These are phyloP conservation scores for Psilopsiagon aurifrons DNA, from an alignment of 2,113 vertebrate genomes.

Conservation along the genomic window DNA sequence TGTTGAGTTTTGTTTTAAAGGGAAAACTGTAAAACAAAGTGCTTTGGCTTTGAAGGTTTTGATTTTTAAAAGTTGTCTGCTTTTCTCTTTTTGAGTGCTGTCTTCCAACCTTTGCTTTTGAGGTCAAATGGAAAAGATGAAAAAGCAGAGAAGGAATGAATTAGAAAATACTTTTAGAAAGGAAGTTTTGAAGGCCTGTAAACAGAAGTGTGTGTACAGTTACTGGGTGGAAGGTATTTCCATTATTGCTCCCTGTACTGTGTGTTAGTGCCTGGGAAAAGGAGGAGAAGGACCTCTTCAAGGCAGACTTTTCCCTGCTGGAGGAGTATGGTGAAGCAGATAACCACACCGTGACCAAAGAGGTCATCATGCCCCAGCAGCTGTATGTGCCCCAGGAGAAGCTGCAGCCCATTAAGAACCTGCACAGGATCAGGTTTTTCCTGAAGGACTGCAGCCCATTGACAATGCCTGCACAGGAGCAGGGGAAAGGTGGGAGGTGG, in stretches of 20 bases:
- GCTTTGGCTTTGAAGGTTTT: background rate
- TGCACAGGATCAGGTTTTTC: background rate
- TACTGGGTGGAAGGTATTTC: background rate
- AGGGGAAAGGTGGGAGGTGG: background rate
- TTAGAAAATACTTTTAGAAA: background rate
- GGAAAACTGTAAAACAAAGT: background rate
- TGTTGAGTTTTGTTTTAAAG: background rate
- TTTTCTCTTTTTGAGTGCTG: background rate
- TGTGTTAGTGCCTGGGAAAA: background rate
- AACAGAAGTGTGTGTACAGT: background rate
- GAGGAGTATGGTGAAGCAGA: background rate
- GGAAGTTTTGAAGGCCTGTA: background rate
- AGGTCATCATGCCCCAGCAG: background rate
- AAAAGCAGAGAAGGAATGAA: background rate
- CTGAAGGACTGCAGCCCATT: background rate
- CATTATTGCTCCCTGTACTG: background rate
- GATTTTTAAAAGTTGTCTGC: background rate
- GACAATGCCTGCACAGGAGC: background rate
- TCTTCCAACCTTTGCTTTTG: background rate
- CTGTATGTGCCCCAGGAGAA: background rate
- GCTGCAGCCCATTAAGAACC: background rate
- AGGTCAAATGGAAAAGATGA: background rate
- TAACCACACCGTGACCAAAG: background rate
- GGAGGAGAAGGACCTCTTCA: background rate
- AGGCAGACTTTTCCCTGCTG: background rate